These are phyloP conservation scores for Redunca redunca DNA, from an alignment of 2,113 vertebrate species.

Conservation along the genomic window DNA sequence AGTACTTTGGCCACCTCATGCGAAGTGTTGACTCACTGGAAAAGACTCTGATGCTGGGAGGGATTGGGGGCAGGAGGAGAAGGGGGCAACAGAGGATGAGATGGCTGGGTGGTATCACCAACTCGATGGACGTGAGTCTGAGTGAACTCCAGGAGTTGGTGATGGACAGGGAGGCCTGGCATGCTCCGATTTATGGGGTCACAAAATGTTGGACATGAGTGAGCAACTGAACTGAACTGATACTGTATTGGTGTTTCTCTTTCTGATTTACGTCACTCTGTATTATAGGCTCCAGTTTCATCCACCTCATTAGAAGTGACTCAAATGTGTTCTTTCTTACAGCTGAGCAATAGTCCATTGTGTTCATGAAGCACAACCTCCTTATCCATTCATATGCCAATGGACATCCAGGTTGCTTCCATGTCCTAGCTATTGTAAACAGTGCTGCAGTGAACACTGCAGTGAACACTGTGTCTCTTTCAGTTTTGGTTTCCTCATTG, in stretches of 20 bases:
- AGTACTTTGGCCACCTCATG: too few relatives aligned
- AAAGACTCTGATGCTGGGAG: too few relatives aligned
- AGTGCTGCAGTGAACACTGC: background rate
- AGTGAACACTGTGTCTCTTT: background rate
- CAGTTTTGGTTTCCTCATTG: background rate
- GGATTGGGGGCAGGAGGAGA: accelerated
- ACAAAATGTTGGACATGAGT: too few relatives aligned
- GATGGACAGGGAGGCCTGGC: too few relatives aligned
- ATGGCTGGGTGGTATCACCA: too few relatives aligned
- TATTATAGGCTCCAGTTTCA: background rate
- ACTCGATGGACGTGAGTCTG: too few relatives aligned
- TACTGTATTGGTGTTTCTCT: background rate
- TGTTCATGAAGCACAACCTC: background rate
- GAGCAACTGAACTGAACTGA: too few relatives aligned
- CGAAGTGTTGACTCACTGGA: too few relatives aligned
- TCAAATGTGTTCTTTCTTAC: background rate
- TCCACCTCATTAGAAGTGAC: background rate
- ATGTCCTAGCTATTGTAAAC: background rate
- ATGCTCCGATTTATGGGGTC: accelerated
- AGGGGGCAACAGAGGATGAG: too few relatives aligned
- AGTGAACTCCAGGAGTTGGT: too few relatives aligned
- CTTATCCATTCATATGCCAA: background rate
- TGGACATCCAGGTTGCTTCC: background rate
- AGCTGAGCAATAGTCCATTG: background rate
- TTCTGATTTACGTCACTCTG: background rate